Evolutionary conservation across 2,797 vertebrate genomes (phyloP).

Genomic region (Vultur gryphus): DNA sequence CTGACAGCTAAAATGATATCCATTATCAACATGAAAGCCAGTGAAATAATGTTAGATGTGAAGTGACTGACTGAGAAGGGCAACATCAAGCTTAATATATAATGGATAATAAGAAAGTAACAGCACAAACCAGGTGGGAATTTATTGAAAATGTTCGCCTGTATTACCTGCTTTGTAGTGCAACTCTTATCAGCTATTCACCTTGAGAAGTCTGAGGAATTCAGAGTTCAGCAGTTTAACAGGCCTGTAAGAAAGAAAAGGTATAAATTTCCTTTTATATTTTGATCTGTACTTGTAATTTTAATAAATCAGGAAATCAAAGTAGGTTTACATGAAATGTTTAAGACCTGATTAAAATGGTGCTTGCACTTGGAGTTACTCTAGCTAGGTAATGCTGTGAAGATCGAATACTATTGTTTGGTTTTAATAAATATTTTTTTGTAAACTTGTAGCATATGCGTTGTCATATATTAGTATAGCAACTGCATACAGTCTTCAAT

Average conservation of each 20-base stretch:
- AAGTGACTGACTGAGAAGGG: background rate
- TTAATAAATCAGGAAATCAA: background rate
- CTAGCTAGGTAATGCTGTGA: background rate
- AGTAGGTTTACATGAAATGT: background rate
- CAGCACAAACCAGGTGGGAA: background rate
- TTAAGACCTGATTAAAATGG: background rate
- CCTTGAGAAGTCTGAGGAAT: background rate
- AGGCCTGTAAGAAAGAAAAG: background rate
- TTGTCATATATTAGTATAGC: background rate
- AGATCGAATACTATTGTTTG: background rate
- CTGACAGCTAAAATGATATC: background rate
- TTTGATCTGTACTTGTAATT: background rate
- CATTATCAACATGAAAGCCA: background rate
- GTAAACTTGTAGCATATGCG: background rate
- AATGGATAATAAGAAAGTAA: background rate
- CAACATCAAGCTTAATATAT: background rate
- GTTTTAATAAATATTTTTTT: background rate
- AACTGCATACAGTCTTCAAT: background rate
- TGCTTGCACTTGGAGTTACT: background rate
- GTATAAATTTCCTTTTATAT: background rate
- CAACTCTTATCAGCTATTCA: background rate
- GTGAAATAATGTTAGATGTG: background rate
- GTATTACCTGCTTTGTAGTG: background rate
- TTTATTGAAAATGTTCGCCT: background rate
- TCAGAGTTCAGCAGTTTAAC: background rate